A percentile compares a stretch with the other conserved stretches of the same genome.
Evolutionary conservation across 2,113 vertebrate species (phyloP).

Genomic region (Thunnus thynnus): DNA sequence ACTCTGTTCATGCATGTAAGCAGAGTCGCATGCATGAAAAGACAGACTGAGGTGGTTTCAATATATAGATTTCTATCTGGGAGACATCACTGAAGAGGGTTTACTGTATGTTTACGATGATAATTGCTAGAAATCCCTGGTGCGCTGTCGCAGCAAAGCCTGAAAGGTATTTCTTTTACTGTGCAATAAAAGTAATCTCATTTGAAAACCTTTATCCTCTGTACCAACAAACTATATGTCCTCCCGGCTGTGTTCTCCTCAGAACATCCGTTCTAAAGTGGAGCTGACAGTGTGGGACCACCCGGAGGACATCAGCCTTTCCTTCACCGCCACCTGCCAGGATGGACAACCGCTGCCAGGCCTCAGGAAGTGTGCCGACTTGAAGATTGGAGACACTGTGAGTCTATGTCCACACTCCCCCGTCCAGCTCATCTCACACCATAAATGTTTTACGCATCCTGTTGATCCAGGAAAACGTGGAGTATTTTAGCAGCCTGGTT

Average conservation of each 20-base stretch:
- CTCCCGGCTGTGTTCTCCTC: constrained; percentile 33
- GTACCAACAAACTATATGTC: background rate
- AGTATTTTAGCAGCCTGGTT: background rate
- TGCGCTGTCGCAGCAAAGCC: too few relatives aligned
- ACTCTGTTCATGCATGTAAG: constrained; percentile 1
- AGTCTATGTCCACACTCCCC: constrained; percentile 71
- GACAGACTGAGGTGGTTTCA: constrained; percentile 13
- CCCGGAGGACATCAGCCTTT: constrained; percentile 93
- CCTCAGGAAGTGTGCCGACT: constrained; percentile 92
- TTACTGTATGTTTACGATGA: background rate
- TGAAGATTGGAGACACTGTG: constrained; percentile 98
- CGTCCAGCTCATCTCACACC: background rate
- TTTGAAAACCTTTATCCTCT: background rate
- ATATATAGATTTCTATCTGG: constrained; percentile 2
- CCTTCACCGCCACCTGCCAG: constrained; percentile 96
- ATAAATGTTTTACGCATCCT: constrained; percentile 12
- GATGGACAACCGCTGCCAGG: constrained; percentile 91
- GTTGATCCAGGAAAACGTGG: background rate
- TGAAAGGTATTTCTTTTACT: background rate
- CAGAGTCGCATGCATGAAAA: constrained; percentile 3
- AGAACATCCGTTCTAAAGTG: constrained; percentile 98
- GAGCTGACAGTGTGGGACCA: constrained; percentile 95
- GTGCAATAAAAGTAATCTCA: background rate
- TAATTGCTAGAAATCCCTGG: background rate
- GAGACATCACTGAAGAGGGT: background rate